Conservation (phyloP, 2,113 vertebrate species). For the Lonchura striata region DNA sequence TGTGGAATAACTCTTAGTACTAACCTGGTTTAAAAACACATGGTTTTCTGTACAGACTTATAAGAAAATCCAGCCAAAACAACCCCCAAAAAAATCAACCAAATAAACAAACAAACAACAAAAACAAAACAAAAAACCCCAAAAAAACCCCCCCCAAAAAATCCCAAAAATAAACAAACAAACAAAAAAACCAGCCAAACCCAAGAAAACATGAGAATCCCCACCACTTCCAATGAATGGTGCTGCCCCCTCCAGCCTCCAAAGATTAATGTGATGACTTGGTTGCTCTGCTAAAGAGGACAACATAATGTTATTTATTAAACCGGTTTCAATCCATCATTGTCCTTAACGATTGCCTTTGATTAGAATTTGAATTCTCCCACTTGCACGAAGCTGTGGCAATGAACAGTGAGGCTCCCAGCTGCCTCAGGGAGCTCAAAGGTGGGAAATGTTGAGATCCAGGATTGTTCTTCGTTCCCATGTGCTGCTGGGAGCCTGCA, state of each 20-base stretch:
- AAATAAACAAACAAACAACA: background rate
- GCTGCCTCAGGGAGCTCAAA: background rate
- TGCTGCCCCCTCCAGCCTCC: background rate
- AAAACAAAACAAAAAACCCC: too few species aligned
- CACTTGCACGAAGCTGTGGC: background rate
- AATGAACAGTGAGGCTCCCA: background rate
- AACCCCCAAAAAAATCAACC: background rate
- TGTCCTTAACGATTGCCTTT: background rate
- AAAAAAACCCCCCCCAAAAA: too few species aligned
- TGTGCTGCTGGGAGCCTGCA: background rate
- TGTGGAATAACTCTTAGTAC: background rate
- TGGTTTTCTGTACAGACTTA: background rate
- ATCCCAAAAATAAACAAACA: too few species aligned
- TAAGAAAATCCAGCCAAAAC: background rate
- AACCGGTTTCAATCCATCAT: background rate
- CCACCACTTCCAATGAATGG: background rate
- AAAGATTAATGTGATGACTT: background rate
- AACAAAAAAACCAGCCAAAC: too few species aligned
- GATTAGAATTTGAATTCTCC: constrained; percentile 27
- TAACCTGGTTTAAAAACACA: background rate
- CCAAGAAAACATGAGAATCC: background rate
- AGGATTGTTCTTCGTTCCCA: constrained; percentile 29
- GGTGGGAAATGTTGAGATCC: background rate
- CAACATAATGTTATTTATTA: background rate
- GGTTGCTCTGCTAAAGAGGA: background rate